phyloP scores from a whole-genome alignment of 2,888 invertebrate species.

The Operophtera brumata region DNA sequence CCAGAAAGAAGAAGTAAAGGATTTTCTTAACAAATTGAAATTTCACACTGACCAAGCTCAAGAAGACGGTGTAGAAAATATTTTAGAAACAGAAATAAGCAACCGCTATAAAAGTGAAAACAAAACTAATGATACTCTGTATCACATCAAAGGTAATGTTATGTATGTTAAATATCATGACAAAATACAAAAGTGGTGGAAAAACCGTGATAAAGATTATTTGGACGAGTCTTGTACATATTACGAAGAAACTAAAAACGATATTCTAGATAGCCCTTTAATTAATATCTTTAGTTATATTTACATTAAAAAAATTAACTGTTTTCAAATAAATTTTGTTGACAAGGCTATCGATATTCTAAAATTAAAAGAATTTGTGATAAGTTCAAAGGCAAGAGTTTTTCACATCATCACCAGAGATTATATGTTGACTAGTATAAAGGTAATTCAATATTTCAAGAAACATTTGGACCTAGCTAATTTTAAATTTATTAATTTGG shows the following conservation, averaged over 20 bases:
- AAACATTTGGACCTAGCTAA: neutral
- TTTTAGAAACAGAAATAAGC: constrained; percentile 31
- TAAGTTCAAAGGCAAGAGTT: neutral
- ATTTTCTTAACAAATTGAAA: constrained; percentile 18
- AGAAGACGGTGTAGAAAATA: constrained; percentile 33
- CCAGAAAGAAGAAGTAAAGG: neutral
- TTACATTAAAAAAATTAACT: neutral
- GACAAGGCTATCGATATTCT: neutral
- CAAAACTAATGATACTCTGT: neutral
- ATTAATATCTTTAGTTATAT: constrained; percentile 4
- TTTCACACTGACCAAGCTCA: constrained; percentile 38
- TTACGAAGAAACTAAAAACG: constrained; percentile 17
- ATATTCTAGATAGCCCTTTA: constrained; percentile 18
- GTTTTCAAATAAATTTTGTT: neutral
- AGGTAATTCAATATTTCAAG: constrained; percentile 4
- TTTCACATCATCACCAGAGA: neutral
- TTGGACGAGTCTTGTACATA: constrained; percentile 27
- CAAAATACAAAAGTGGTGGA: constrained; percentile 37
- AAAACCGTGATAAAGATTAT: constrained; percentile 18
- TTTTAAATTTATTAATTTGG: constrained; percentile 4
- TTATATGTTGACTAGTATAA: constrained; percentile 6
- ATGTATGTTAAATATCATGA: constrained; percentile 35
- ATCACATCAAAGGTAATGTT: constrained; percentile 26
- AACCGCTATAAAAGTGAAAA: constrained; percentile 2
- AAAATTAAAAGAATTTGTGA: neutral